phyloP scores from a whole-genome alignment of 1,140 invertebrate species.

The Drosophila kurseongensis region DNA sequence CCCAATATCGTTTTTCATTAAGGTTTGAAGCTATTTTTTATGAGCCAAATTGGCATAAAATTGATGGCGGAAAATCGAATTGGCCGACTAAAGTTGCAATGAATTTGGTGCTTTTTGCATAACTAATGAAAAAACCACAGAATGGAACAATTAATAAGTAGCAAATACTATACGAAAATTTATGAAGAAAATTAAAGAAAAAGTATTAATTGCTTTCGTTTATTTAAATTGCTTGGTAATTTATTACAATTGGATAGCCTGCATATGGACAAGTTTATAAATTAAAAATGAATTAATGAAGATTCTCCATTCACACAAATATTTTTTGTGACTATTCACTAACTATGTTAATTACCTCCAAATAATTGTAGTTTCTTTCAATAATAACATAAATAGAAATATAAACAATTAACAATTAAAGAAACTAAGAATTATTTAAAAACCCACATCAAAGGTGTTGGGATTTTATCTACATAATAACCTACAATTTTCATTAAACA shows the following conservation, averaged over 20 bases:
- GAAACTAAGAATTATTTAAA: no score
- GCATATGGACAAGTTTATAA: no score
- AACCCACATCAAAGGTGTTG: no score
- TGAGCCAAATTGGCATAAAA: constrained; percentile 55
- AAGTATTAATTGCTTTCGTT: neutral
- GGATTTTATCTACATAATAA: no score
- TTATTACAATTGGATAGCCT: neutral
- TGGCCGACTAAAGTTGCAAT: constrained; percentile 18
- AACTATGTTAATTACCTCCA: no score
- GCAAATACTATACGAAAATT: neutral
- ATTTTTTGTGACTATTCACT: no score
- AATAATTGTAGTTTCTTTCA: no score
- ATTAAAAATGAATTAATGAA: no score
- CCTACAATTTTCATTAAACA: no score
- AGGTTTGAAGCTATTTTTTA: constrained; percentile 48
- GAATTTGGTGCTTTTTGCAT: constrained; percentile 2
- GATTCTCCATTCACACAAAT: no score
- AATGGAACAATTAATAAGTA: constrained; percentile 31
- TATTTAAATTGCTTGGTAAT: neutral
- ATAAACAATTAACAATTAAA: no score
- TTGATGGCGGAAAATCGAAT: constrained; percentile 39
- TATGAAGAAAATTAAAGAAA: neutral
- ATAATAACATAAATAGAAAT: no score
- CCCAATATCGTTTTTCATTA: constrained; percentile 64
- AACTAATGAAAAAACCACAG: constrained; percentile 7